Conservation (phyloP, 2,113 vertebrate species). For the Cyphomyrus discorhynchus region DNA sequence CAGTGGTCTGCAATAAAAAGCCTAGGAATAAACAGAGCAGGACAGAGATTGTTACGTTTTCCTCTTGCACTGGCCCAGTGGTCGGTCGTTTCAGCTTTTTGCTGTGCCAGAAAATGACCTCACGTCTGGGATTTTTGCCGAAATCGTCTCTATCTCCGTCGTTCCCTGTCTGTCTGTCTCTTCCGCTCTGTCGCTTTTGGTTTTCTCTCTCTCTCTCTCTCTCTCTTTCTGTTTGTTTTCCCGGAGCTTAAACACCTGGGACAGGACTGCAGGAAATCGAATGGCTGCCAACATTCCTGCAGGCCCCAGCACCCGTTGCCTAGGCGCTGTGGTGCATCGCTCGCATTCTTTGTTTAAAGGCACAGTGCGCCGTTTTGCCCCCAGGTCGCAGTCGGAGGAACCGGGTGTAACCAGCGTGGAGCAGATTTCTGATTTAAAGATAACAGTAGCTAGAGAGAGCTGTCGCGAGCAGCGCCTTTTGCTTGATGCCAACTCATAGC, state of each 20-base stretch:
- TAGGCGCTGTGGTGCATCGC: neutral
- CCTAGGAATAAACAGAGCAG: neutral
- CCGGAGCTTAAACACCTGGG: slow-evolving; percentile 19
- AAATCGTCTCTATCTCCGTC: neutral
- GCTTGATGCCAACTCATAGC: too few relatives aligned
- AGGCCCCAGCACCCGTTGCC: neutral
- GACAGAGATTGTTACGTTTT: neutral
- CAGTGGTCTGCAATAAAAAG: neutral
- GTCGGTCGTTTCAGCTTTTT: slow-evolving; percentile 13
- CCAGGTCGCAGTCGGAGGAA: neutral
- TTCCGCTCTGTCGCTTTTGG: neutral
- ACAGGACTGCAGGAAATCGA: neutral
- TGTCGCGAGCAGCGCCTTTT: neutral
- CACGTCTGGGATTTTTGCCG: slow-evolving; percentile 28
- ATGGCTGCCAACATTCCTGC: slow-evolving; percentile 17
- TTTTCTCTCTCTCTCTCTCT: neutral
- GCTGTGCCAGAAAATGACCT: slow-evolving; percentile 21
- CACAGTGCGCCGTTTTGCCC: neutral
- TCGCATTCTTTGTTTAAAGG: slow-evolving; percentile 16
- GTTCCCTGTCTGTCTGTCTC: neutral
- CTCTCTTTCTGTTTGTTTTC: slow-evolving; percentile 13
- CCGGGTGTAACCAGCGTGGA: neutral
- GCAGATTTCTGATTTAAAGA: neutral
- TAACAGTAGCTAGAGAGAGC: neutral
- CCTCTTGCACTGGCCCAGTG: neutral